Evolutionary conservation across 2,797 vertebrate genomes (phyloP).

Genomic region (Dicrostonyx torquatus): DNA sequence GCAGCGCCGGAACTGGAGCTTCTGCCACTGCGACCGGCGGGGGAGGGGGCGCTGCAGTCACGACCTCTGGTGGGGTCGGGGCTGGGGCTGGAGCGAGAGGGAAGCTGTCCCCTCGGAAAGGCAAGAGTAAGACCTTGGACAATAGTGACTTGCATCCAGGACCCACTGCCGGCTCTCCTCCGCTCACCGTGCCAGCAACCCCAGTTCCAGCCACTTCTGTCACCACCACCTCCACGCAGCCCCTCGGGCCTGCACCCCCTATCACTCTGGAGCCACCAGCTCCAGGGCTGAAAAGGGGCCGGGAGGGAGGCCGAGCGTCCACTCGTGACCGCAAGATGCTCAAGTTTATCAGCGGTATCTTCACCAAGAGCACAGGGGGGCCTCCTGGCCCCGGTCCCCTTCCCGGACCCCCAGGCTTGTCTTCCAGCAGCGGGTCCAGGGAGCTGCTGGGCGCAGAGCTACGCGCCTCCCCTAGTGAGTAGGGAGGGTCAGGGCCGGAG

Average conservation of each 20-base stretch:
- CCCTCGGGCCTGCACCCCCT: conserved; percentile 85
- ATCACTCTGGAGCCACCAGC: conserved; percentile 81
- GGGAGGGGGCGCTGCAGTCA: conserved; percentile 57
- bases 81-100: conserved; percentile 83
- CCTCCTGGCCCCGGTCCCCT: conserved; percentile 85
- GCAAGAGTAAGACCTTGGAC: conserved; percentile 96
- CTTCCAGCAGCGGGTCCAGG: conserved; percentile 80
- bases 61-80: conserved; percentile 81
- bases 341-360: conserved; percentile 98
- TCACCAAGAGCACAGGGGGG: conserved; percentile 92
- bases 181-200: conserved; percentile 66
- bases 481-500: conserved; percentile 56
- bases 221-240: conserved; percentile 83
- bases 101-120: conserved; percentile 91
- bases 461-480: conserved; percentile 83
- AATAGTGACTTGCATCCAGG: conserved; percentile 95
- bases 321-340: conserved; percentile 97
- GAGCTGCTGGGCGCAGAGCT: conserved; percentile 80
- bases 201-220: conserved; percentile 69
- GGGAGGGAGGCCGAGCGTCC: conserved; percentile 86
- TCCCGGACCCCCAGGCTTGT: conserved; percentile 68
- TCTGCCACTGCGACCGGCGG: conserved; percentile 19
- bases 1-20: conserved; percentile 89
- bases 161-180: conserved; percentile 87
- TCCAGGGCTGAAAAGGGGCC: conserved; percentile 85